A percentile compares a stretch with the other conserved stretches of the same genome.
These are phyloP conservation scores for Prolemur simus DNA, from an alignment of 2,113 vertebrate genomes.

Conservation along the genomic window DNA sequence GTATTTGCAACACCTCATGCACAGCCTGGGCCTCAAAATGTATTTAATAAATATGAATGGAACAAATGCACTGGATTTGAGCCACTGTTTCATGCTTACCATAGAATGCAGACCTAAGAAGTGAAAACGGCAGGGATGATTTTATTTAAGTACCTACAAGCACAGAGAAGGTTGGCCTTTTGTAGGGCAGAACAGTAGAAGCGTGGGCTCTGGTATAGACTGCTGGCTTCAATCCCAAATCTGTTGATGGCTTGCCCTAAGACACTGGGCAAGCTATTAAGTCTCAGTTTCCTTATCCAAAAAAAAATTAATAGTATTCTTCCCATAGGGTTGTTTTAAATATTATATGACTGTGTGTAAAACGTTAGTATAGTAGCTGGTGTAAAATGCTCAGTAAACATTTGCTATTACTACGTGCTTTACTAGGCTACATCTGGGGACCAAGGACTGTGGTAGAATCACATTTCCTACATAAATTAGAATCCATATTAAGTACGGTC, in stretches of 20 bases:
- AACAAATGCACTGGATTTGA: background rate
- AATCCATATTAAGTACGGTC: too few species aligned
- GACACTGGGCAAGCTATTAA: background rate
- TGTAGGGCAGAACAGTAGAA: background rate
- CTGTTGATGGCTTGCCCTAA: background rate
- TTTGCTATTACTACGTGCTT: background rate
- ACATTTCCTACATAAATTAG: background rate
- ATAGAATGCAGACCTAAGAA: background rate
- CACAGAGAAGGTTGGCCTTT: background rate
- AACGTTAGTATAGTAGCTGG: background rate
- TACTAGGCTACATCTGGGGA: background rate
- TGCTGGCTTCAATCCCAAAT: background rate
- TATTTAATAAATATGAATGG: background rate
- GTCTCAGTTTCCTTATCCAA: background rate
- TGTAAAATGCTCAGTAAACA: background rate
- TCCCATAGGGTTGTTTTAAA: background rate
- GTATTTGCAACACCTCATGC: background rate
- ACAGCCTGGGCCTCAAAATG: background rate
- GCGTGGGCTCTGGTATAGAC: too few species aligned
- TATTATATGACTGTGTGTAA: background rate
- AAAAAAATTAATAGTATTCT: background rate
- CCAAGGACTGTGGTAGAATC: background rate
- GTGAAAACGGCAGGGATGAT: rapidly evolving
- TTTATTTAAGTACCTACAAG: background rate
- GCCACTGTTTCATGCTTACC: background rate